phyloP scores from a whole-genome alignment of 2,888 invertebrate genomes.

The Molanna angustata region DNA sequence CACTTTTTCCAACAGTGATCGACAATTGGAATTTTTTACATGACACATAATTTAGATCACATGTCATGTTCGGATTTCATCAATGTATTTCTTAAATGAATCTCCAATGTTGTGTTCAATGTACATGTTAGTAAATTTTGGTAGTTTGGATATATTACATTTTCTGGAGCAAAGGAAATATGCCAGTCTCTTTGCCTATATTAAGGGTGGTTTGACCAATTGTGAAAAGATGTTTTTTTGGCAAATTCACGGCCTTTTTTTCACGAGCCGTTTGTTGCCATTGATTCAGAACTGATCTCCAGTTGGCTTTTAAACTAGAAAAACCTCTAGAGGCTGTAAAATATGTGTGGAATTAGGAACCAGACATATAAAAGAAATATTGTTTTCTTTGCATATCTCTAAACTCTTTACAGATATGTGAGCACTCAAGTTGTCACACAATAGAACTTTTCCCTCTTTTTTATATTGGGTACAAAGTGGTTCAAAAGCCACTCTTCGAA shows the following conservation, averaged over 20 bases:
- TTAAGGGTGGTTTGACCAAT: neutral
- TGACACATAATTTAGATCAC: too few relatives aligned
- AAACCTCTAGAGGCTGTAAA: neutral
- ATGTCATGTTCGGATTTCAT: too few relatives aligned
- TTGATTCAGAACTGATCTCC: neutral
- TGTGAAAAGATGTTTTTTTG: neutral
- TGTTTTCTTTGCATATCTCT: neutral
- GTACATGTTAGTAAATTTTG: neutral
- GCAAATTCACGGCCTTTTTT: neutral
- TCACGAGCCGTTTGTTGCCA: neutral
- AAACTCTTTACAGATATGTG: neutral
- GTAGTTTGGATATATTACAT: neutral
- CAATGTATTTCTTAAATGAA: too few relatives aligned
- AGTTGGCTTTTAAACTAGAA: neutral
- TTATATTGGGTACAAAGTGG: neutral
- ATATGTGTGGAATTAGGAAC: neutral
- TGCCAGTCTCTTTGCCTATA: neutral
- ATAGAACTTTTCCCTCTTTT: neutral
- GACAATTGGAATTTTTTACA: too few relatives aligned
- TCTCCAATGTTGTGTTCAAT: too few relatives aligned
- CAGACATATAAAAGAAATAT: neutral
- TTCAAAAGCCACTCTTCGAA: neutral
- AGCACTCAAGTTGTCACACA: neutral
- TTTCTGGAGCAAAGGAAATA: neutral
- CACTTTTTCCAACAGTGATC: neutral